Base-by-base conservation (phyloP, 1,140 invertebrate genomes). In the Bathynomus jamesi region DNA sequence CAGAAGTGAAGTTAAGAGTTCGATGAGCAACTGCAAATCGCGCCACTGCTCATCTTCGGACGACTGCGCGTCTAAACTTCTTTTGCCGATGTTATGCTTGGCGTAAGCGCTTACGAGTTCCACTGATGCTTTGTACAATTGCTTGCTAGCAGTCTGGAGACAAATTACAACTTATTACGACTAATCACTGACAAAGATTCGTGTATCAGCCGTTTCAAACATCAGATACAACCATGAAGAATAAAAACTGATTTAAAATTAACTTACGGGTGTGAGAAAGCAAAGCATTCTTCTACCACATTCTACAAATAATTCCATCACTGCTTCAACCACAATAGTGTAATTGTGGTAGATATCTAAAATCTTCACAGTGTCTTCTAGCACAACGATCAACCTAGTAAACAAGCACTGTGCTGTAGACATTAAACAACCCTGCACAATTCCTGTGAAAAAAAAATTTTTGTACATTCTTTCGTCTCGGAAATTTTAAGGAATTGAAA, bases 271-370 rank as follows among this genome's bases (percentile, higher is more conserved):
- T 13, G 81, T 83, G 4, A 91, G 84, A 73, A 87, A 90, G 78
- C 86, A 87, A 32, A 92, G 80, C 84, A 91, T 88, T 71, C 85
- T 82, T 70, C 87, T 87, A 0, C 89, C 86, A 79, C 87, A 88
- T 79, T 91, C 88, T 65, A 85, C 86, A 72, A 92, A 88, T 3
- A 94, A 81, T 79, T 93, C 89, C 63, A 95, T 81, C 67, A 92
- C 87, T 13, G 91, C 83, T 78, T 92, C 86, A 24, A 94, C 89
- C 67, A 95, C 86, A 69, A 89, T 86, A 64, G 89, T 88, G 82
- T 92, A 93, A 83, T 92, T 92, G 81, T 91, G 90, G 80, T 92
- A 94, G 3, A 90, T 53, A 40, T 76, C 75, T 31, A 76, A 63
- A 11, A 76, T 68, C 21, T 69, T 71, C 30, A 76, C 75, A 71